Conservation (phyloP, 2,113 vertebrate species). For the Malurus cyaneus region DNA sequence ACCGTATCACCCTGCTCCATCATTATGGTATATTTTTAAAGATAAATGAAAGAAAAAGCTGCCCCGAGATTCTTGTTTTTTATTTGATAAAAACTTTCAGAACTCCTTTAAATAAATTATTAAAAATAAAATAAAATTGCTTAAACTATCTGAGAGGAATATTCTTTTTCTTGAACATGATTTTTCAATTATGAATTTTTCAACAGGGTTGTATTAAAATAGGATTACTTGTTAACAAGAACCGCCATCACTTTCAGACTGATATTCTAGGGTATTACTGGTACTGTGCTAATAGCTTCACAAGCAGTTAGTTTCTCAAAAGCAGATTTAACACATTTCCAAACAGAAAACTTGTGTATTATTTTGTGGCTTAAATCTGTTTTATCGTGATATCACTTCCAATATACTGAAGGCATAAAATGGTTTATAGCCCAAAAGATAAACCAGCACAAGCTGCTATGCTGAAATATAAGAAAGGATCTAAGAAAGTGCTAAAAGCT, state of each 20-base stretch:
- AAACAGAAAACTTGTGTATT: background rate
- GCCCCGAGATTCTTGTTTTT: background rate
- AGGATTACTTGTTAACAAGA: background rate
- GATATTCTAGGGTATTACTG: background rate
- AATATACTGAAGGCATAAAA: slow-evolving; percentile 50
- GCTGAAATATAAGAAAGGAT: background rate
- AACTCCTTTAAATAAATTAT: background rate
- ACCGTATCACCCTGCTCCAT: background rate
- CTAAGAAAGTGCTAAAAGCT: slow-evolving; percentile 47
- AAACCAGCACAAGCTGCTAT: background rate
- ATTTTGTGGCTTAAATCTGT: slow-evolving; percentile 17
- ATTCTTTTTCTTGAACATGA: background rate
- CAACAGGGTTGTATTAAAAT: background rate
- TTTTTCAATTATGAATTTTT: background rate
- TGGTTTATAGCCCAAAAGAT: slow-evolving; percentile 36
- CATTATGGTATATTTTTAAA: background rate
- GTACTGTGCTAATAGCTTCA: background rate
- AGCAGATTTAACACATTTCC: background rate
- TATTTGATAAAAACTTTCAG: background rate
- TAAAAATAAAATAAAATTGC: background rate
- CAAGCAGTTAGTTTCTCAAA: background rate
- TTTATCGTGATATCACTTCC: slow-evolving; percentile 17
- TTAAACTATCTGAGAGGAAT: background rate
- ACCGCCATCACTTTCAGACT: background rate
- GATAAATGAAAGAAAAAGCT: background rate